Base-by-base conservation (phyloP, 1,140 invertebrate species). In the Choristoneura fumiferana region DNA sequence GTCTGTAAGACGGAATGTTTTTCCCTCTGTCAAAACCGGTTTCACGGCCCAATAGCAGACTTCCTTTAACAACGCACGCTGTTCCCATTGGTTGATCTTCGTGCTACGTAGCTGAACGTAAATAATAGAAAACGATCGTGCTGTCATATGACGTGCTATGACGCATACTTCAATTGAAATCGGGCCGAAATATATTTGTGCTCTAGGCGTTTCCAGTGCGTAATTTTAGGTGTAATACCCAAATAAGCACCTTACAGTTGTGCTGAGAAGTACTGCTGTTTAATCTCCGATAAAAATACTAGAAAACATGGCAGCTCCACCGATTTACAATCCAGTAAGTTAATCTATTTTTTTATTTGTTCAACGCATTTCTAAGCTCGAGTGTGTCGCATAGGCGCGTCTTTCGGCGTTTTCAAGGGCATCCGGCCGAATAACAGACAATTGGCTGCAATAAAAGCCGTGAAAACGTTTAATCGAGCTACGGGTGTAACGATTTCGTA, bases 281-380 rank as follows among this genome's bases (percentile, higher is more conserved):
- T 57, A 34, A 63, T 37, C 8, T 6, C 40, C 40, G 40, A 18
- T 45, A 17, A 45, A 18, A 40, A 63, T 14, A 39, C 5, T 39
- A 63, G 67, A 73, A 55, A 57, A 10, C 29, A 84, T 84, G 80
- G 71, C 78, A 8, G 74, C 69, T 54, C 63, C 65, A 56, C 77
- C 83, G n/a, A 81, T 86, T 13, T 86, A 82, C 65, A 82, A 73
- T 59, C 81, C 81, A 43, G 83, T 86, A 67, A 78, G 82, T 73
- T 56, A 49, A 60, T 60, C 60, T 58, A 57, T 15, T 60, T 65
- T 65, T 54, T 14, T 62, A 17, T 45, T n/a, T 13, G 8, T 29
- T 52, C 60, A 54, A 38, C 67, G 55, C 36, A 55, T 45, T 13
- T 57, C 35, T 39, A 45, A 33, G 54, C 55, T 13, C 52, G 60